Evolutionary conservation across 64 coral and sea anemone genomes (phyloP).

Genomic region (Pocillopora verrucosa): DNA sequence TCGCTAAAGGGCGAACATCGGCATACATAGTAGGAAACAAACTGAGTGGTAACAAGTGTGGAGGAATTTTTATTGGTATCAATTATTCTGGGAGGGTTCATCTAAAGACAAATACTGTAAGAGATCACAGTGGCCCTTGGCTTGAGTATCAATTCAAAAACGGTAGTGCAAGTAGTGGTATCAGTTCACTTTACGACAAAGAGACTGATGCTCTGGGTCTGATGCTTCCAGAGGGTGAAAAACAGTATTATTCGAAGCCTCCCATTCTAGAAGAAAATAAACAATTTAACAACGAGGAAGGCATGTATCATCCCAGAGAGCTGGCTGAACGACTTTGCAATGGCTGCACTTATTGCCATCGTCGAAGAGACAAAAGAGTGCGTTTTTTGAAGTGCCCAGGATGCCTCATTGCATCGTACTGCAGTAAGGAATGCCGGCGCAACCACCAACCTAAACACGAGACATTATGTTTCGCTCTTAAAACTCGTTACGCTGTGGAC

Average conservation of each 20-base stretch:
- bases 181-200: neutral
- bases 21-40: conserved; percentile 41
- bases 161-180: neutral
- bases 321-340: neutral
- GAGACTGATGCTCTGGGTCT: neutral
- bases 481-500: conserved; percentile 38
- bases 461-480: conserved; percentile 30
- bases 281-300: conserved; percentile 30
- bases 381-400: neutral
- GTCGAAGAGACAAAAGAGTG: neutral
- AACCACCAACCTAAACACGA: conserved; percentile 47
- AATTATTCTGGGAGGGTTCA: conserved; percentile 70
- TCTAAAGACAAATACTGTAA: conserved; percentile 50
- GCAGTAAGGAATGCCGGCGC: conserved; percentile 26
- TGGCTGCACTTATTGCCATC: conserved; percentile 57
- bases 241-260: conserved; percentile 16
- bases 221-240: conserved; percentile 49
- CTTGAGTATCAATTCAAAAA: neutral
- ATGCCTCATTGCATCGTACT: conserved; percentile 46
- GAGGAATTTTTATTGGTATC: conserved; percentile 59
- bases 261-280: conserved; percentile 34
- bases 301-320: conserved; percentile 50
- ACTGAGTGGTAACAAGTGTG: conserved; percentile 72
- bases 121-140: conserved; percentile 78
- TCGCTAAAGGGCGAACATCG: conserved; percentile 52